Conservation (phyloP, 2,888 invertebrate species). For the Cyclophora albipunctata region DNA sequence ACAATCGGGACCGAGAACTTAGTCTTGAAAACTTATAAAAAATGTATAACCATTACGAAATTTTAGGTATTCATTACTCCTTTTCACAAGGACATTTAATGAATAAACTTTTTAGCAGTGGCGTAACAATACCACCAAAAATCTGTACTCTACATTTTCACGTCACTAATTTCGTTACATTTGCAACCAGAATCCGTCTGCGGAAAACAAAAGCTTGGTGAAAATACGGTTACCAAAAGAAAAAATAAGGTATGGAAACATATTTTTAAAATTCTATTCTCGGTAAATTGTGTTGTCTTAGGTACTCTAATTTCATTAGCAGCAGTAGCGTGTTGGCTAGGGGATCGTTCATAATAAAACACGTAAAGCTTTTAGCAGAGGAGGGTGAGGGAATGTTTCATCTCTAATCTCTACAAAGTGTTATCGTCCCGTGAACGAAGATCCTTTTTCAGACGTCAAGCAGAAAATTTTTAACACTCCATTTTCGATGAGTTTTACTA, state of each 20-base stretch:
- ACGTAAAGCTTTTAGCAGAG: slow-evolving; percentile 22
- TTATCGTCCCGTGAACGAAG: slow-evolving; percentile 9
- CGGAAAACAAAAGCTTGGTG: slow-evolving; percentile 21
- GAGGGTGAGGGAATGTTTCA: slow-evolving; percentile 11
- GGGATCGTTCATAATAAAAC: slow-evolving; percentile 21
- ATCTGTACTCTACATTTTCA: neutral
- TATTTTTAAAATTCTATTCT: slow-evolving; percentile 32
- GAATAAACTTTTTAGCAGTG: too few species aligned
- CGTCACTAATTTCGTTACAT: neutral
- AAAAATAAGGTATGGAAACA: slow-evolving; percentile 21
- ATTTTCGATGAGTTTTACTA: slow-evolving; percentile 2
- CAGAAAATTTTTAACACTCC: slow-evolving; percentile 2
- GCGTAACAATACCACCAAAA: too few species aligned
- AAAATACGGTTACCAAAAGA: neutral
- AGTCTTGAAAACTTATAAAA: too few species aligned
- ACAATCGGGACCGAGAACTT: too few species aligned
- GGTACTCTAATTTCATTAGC: slow-evolving; percentile 49
- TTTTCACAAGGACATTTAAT: too few species aligned
- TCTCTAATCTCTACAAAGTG: slow-evolving; percentile 20
- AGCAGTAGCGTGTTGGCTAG: slow-evolving; percentile 24
- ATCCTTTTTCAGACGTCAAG: slow-evolving; percentile 13
- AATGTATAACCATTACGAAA: too few species aligned
- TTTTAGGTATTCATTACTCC: too few species aligned
- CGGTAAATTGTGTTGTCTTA: slow-evolving; percentile 43
- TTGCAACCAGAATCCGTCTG: slow-evolving; percentile 25